Percentiles rank a stretch among this genome's conserved stretches.
phyloP scores from a whole-genome alignment of 1,140 invertebrate genomes.

The Sycophaga agraensis region DNA sequence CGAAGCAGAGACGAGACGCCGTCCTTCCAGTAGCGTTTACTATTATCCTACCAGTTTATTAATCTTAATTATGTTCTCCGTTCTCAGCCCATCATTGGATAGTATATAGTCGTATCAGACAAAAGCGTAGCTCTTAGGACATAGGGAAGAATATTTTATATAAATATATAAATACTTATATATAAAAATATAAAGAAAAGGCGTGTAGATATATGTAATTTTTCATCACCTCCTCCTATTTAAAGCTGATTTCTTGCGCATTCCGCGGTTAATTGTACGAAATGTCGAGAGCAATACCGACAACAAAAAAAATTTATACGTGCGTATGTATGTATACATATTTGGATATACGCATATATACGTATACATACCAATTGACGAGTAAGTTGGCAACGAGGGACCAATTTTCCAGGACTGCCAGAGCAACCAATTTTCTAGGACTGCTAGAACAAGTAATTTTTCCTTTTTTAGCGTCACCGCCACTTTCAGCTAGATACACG shows the following conservation, averaged over 20 bases:
- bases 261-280: conserved; percentile 15
- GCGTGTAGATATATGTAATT: conserved; percentile 30
- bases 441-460: conserved; percentile 11
- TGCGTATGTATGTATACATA: too few relatives aligned
- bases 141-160: conserved; percentile 30
- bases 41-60: conserved; percentile 30
- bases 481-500: too few relatives aligned
- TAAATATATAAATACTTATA: conserved; percentile 33
- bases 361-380: too few relatives aligned
- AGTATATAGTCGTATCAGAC: not conserved
- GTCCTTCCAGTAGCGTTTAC: conserved; percentile 39
- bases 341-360: too few relatives aligned
- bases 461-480: too few relatives aligned
- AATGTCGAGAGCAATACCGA: too few relatives aligned
- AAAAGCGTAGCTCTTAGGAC: conserved; percentile 21
- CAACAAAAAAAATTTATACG: too few relatives aligned
- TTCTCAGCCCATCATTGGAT: conserved; percentile 11
- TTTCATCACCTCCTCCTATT: not conserved
- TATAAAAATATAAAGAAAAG: conserved; percentile 4
- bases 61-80: conserved; percentile 26
- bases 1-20: conserved; percentile 24
- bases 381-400: conserved; percentile 20
- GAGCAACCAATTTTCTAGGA: conserved; percentile 12
- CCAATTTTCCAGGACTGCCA: conserved; percentile 21
- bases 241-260: conserved; percentile 26